Conservation (phyloP, 2,113 vertebrate species). For the Anarrhichthys ocellatus region DNA sequence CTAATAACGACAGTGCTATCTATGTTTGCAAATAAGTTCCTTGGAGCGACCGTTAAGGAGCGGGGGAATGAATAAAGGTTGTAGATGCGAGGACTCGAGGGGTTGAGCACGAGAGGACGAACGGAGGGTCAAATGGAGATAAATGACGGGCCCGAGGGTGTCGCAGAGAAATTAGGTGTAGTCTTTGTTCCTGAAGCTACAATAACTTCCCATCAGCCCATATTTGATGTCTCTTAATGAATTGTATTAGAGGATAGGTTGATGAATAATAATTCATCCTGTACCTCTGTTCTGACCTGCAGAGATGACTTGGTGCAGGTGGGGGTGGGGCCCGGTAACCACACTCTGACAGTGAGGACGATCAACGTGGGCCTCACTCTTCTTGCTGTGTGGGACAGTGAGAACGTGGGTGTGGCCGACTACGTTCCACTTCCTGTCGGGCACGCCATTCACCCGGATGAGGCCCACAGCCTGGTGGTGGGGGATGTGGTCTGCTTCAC, state of each 20-base stretch:
- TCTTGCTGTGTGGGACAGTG: constrained; percentile 88
- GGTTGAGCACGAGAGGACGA: not conserved
- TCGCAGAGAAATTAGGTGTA: not conserved
- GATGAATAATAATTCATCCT: not conserved
- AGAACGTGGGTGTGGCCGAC: constrained; percentile 87
- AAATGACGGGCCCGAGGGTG: not conserved
- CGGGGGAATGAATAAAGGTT: not conserved
- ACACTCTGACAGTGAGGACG: constrained; percentile 86
- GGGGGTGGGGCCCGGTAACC: constrained; percentile 86
- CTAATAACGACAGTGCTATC: not conserved
- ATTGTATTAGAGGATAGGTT: not conserved
- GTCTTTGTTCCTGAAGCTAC: not conserved
- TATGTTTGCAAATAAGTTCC: not conserved
- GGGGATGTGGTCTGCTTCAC: constrained; percentile 93
- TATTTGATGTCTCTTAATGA: not conserved
- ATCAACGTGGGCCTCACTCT: constrained; percentile 92
- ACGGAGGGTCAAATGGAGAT: not conserved
- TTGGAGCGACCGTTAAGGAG: not conserved
- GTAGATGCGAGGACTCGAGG: not conserved
- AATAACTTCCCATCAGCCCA: not conserved
- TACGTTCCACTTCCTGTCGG: constrained; percentile 89
- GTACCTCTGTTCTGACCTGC: constrained; percentile 20
- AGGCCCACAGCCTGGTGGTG: constrained; percentile 80
- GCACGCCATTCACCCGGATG: constrained; percentile 87
- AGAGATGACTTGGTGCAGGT: constrained; percentile 96